Percentiles rank a stretch among this genome's conserved stretches.
phyloP scores from a whole-genome alignment of 64 coral and sea anemone genomes.

The Dendrophyllia cribrosa region DNA sequence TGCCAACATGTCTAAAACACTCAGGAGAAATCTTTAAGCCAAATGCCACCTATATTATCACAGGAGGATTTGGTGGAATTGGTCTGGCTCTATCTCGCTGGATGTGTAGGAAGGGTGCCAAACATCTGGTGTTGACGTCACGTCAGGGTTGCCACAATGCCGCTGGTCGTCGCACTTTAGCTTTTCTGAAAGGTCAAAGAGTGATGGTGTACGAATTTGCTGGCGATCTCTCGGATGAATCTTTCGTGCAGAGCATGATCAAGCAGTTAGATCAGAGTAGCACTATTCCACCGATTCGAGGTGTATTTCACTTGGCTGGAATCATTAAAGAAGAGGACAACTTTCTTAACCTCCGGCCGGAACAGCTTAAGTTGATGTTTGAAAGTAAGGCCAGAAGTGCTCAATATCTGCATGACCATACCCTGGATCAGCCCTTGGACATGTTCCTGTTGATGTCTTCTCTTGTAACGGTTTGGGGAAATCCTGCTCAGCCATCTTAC shows the following conservation, averaged over 20 bases:
- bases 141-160: not conserved
- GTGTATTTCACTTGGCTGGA: not conserved
- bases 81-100: not conserved
- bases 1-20: not conserved
- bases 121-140: not conserved
- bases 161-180: not conserved
- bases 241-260: not conserved
- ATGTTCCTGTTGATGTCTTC: not conserved
- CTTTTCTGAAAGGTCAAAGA: not conserved
- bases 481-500: not conserved
- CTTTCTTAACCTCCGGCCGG: not conserved
- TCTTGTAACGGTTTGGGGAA: not conserved
- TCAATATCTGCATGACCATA: slow-evolving; percentile 9
- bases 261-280: not conserved
- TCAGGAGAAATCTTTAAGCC: not conserved
- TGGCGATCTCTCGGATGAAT: not conserved
- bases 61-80: not conserved
- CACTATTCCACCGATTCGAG: not conserved
- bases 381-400: not conserved
- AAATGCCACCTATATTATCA: not conserved
- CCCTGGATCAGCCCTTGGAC: not conserved
- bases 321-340: not conserved
- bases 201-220: not conserved
- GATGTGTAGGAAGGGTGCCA: not conserved
- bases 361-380: not conserved